Conservation (phyloP, 2,797 vertebrate genomes). For the Galaxias olidus region DNA sequence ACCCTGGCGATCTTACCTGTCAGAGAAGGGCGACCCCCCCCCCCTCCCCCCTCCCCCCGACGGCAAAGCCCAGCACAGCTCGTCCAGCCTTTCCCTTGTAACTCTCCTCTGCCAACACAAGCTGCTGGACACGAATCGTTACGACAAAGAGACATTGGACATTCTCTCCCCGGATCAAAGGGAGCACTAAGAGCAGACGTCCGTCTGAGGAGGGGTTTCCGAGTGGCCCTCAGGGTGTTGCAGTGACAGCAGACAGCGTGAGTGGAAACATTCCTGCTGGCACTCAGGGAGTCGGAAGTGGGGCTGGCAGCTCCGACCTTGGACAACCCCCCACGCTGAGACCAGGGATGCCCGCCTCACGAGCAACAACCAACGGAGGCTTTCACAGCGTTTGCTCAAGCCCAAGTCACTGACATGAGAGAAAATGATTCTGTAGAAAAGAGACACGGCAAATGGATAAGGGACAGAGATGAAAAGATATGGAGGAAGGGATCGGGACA, state of each 20-base stretch:
- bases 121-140: neutral
- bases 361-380: slow-evolving; percentile 54
- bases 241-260: slow-evolving; percentile 54
- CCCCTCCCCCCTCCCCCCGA: neutral
- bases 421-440: too few relatives aligned
- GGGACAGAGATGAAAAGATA: too few relatives aligned
- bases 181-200: slow-evolving; percentile 47
- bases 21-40: slow-evolving; percentile 6
- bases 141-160: slow-evolving; percentile 33
- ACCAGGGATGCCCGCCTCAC: slow-evolving; percentile 62
- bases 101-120: too few relatives aligned
- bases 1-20: slow-evolving; percentile 32
- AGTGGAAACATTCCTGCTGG: slow-evolving; percentile 66
- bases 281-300: slow-evolving; percentile 49
- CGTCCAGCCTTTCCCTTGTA: slow-evolving; percentile 3
- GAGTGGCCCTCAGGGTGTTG: slow-evolving; percentile 48
- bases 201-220: slow-evolving; percentile 40
- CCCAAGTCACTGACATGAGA: slow-evolving; percentile 44
- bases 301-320: slow-evolving; percentile 56
- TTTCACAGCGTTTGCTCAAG: slow-evolving; percentile 61
- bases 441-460: too few relatives aligned
- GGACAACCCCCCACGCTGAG: slow-evolving; percentile 53
- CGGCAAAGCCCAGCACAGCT: slow-evolving; percentile 14
- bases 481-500: too few relatives aligned
- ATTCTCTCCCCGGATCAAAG: slow-evolving; percentile 49